Percentiles rank a stretch among this genome's conserved stretches.
phyloP scores from a whole-genome alignment of 2,797 vertebrate genomes.

The Sylvilagus floridanus region DNA sequence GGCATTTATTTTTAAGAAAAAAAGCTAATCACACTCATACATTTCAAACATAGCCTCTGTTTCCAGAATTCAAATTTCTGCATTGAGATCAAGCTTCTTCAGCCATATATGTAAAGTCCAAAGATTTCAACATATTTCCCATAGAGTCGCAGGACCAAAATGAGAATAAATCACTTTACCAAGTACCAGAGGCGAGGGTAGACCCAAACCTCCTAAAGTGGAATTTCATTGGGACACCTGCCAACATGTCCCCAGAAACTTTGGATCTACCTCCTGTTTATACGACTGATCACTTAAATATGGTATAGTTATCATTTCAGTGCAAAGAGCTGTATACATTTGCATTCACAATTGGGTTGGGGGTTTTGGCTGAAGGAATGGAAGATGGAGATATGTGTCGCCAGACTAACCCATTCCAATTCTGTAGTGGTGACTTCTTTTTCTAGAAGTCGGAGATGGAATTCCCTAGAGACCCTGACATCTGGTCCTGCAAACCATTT shows the following conservation, averaged over 20 bases:
- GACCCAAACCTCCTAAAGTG: background rate
- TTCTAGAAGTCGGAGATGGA: constrained; percentile 2
- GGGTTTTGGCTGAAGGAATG: constrained; percentile 12
- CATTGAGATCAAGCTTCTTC: constrained; percentile 22
- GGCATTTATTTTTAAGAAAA: constrained; percentile 20
- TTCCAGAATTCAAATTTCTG: constrained; percentile 5
- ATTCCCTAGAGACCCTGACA: constrained; percentile 30
- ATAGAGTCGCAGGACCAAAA: background rate
- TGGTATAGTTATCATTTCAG: background rate
- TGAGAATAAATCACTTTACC: background rate
- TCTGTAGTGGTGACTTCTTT: constrained; percentile 32
- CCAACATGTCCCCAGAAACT: background rate
- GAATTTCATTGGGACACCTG: background rate
- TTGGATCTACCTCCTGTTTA: background rate
- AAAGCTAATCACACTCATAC: background rate
- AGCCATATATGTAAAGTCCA: background rate
- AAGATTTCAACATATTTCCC: constrained; percentile 18
- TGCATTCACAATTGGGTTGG: constrained; percentile 31
- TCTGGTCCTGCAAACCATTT: constrained; percentile 47
- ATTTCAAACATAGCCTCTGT: constrained; percentile 10
- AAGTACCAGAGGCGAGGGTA: background rate
- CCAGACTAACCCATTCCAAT: constrained; percentile 66
- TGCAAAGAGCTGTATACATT: background rate
- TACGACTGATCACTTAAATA: constrained; percentile 1
- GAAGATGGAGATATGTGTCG: background rate